Base-by-base conservation (phyloP, 2,888 invertebrate genomes). In the Acronicta leporina region DNA sequence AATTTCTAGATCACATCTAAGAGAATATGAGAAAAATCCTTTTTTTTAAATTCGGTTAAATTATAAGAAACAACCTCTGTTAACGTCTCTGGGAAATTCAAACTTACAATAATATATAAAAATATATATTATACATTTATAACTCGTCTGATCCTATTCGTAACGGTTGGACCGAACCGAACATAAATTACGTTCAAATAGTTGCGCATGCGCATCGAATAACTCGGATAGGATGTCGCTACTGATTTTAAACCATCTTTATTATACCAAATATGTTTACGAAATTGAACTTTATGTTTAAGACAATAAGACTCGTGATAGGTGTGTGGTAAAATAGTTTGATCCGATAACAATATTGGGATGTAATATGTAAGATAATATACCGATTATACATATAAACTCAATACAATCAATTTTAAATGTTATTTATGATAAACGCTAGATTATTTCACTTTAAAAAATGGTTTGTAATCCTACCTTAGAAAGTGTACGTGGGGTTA, bases 121-220 rank as follows among this genome's bases (percentile, higher is more conserved):
- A 78, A 70, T 61, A 64, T 58, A 67, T 20, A n/a, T n/a, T n/a
- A n/a, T 78, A 74, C 71, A 75, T 80, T 80, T 82, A 82, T 83
- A 83, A 79, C 80, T 77, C 75, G 76, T 75, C 68, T 82, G 81
- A 84, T 84, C 82, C 80, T 79, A 85, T 85, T 85, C 75, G 79
- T 80, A 79, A 79, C 80, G 80, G 82, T 84, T 82, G 80, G 79
- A 73, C 72, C 70, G 67, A 81, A 70, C 79, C 80, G 74, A 80
- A 78, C 85, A 83, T 88, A 88, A 89, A 89, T 88, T 80, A 84
- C 61, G 43, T 72, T 76, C 77, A 82, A 87, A 87, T 81, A 80
- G 84, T 83, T 81, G 81, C 80, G 80, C 75, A 55, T 65, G 76
- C 73, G 78, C 81, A 77, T 79, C 74, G 67, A 73, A 73, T 81